Base-by-base conservation (phyloP, 2,113 vertebrate genomes). In the Prunella himalayana region DNA sequence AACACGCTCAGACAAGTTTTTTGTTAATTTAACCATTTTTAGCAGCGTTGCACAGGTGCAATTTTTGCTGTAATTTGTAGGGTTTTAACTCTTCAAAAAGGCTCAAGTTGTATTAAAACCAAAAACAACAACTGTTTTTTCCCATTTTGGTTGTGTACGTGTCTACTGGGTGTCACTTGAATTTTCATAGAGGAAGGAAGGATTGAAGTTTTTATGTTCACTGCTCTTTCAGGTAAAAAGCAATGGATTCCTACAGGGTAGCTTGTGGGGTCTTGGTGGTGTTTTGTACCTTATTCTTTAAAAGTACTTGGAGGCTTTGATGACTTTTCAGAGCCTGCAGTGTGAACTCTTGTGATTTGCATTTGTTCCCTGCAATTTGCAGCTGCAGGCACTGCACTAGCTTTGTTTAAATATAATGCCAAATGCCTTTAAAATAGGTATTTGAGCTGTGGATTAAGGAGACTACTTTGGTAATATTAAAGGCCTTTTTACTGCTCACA, bases 321-420 rank as follows among this genome's bases (percentile, higher is more conserved):
- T 94, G 93, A 91, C 92, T 94, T 95, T 73, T 88, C 77, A 68
- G 86, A 91, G 51, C 86, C 66, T 90, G 66, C 61, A 82, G 77
- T 31, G 66, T 91, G 70, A 96, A 92, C 80, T 87, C 51, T 28
- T 78, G 63, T 90, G 73, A 92, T 96, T 96, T 96, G 94, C 91
- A 83, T 96, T 97, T 96, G 78, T 94, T 96, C 90, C 68, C 72
- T 94, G 66, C 90, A 95, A 89, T 96, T 96, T 95, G 77, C 86
- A 79, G 85, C 94, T 96, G 86, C 72, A 82, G 86, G 92, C 73
- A 35, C n/a, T 86, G 85, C 84, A 80, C 24, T 82, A 49, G 79
- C 83, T 96, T 95, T 95, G 94, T 95, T 95, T 93, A 94, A 96
- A 88, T 93, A 93, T 59, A 91, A 89, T 92, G 64, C 65, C 2